Evolutionary conservation across 2,888 invertebrate species (phyloP), one percentile per base, ranked within the genome.

Genomic region (Diplolepis rosae): DNA sequence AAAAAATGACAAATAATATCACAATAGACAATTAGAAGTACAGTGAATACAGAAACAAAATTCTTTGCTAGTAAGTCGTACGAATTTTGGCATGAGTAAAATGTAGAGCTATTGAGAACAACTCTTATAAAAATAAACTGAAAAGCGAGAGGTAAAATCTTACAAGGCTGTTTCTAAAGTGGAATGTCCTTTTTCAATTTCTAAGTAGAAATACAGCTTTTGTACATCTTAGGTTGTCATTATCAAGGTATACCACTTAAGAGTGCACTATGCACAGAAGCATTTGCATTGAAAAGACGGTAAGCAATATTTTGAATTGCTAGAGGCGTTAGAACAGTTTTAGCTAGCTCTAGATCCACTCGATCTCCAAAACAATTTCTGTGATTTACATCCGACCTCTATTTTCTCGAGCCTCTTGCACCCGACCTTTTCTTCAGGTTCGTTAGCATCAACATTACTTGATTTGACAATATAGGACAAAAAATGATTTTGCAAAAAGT

Each of bases 311-410:
- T 48, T 48, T 48, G 27, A 9, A 39, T 61, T 61, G 39, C 39
- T 13, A 1, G 24, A 24, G 27, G 61, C 22, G 39, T 61, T 61
- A 39, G n/a, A 61, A 61, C 27, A 61, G 22, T 61, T 61, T 61
- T 22, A 61, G 61, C 56, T 61, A n/a, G 13, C 24, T 39, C 39
- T 61, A 56, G 13, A 30, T 54, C 32, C 54, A 54, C 54, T 54
- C n/a, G 18, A 15, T 15, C 30, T 2, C 11, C 35, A 35, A 22
- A 22, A 22, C 35, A 22, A n/a, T 61, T 50, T 50, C 79, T 74
- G 73, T 79, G 76, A 81, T 80, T 81, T 80, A 77, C 79, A 75
- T 80, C 73, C 80, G 79, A 81, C 77, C 80, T 78, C 79, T 79
- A 78, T 79, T 77, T 81, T 77, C 76, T 71, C 72, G 32, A 48